These are phyloP conservation scores for Sipunculus nudus DNA, from an alignment of 2,888 invertebrate species.

Conservation along the genomic window DNA sequence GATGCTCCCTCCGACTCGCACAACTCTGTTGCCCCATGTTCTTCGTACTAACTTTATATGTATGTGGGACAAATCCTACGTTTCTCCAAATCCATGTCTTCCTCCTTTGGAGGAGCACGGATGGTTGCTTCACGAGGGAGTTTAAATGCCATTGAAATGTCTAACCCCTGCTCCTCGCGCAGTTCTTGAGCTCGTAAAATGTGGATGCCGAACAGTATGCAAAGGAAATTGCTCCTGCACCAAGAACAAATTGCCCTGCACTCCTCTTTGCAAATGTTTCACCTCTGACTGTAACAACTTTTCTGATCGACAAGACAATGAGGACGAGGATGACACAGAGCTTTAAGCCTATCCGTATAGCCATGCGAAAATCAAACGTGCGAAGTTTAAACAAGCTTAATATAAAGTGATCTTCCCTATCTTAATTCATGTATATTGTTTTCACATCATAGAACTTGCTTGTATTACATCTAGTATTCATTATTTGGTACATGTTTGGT, in stretches of 20 bases:
- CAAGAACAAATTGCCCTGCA: slow-evolving; percentile 16
- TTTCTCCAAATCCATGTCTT: background rate
- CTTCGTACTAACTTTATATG: background rate
- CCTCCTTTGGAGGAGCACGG: background rate
- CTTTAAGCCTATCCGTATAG: too few relatives aligned
- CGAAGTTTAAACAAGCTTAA: too few relatives aligned
- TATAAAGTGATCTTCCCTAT: too few relatives aligned
- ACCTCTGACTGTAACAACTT: background rate
- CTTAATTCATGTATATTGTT: too few relatives aligned
- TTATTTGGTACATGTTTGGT: too few relatives aligned
- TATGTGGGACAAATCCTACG: background rate
- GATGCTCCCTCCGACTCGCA: slow-evolving; percentile 17
- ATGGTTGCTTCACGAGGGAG: slow-evolving; percentile 1
- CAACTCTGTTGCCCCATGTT: slow-evolving; percentile 7
- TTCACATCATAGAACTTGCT: too few relatives aligned
- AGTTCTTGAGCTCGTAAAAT: slow-evolving; percentile 10
- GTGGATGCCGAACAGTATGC: slow-evolving; percentile 17
- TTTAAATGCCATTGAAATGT: slow-evolving; percentile 8
- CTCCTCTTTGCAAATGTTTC: slow-evolving; percentile 20
- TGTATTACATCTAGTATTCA: too few relatives aligned
- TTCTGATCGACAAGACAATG: too few relatives aligned
- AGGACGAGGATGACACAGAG: too few relatives aligned
- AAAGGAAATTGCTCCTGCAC: slow-evolving; percentile 9
- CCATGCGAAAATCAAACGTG: too few relatives aligned
- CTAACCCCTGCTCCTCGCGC: slow-evolving; percentile 10